Conservation (phyloP, 2,113 vertebrate species). For the Coturnix japonica region DNA sequence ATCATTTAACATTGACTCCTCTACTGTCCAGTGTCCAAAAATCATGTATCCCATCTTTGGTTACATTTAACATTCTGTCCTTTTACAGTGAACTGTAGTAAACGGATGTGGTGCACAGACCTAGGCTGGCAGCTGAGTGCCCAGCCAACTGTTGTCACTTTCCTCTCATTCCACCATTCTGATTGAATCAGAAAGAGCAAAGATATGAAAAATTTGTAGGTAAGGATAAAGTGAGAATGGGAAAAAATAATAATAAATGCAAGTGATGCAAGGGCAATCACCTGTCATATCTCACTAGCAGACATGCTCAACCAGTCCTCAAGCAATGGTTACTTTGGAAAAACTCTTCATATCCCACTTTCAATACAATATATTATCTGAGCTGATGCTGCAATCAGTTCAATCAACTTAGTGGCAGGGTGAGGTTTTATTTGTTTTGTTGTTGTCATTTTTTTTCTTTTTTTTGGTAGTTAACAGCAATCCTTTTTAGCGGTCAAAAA, state of each 20-base stretch:
- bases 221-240: background rate
- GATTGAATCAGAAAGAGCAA: background rate
- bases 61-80: background rate
- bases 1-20: background rate
- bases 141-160: background rate
- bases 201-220: background rate
- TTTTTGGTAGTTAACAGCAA: background rate
- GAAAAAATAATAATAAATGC: background rate
- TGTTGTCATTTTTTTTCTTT: no score
- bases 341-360: background rate
- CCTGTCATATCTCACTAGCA: background rate
- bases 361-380: background rate
- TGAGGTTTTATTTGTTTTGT: background rate
- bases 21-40: background rate
- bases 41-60: background rate
- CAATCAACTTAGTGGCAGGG: background rate
- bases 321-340: background rate
- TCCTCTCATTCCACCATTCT: accelerated
- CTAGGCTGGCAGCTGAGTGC: background rate
- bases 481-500: background rate
- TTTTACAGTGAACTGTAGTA: background rate
- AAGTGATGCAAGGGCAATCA: background rate
- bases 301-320: background rate
- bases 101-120: background rate
- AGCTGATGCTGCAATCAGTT: background rate